Percentiles rank a stretch among this genome's conserved stretches.
Conservation (phyloP, 2,113 vertebrate genomes). For the Typhlomys cinereus region DNA sequence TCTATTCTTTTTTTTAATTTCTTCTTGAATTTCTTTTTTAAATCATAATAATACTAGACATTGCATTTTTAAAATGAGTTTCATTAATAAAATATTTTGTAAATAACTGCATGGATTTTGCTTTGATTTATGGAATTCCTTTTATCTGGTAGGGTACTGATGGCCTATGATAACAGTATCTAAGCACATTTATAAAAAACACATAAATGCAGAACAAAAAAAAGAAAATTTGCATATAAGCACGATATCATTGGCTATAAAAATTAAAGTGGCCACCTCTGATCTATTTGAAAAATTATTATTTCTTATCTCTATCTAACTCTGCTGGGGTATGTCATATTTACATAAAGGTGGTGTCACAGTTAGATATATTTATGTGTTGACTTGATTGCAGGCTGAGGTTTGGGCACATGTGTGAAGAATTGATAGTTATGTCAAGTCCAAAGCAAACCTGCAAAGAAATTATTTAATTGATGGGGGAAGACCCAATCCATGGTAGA, state of each 20-base stretch:
- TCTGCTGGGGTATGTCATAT: neutral
- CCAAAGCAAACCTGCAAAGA: too few species aligned
- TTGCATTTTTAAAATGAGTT: neutral
- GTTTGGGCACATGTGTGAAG: too few species aligned
- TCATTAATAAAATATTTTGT: neutral
- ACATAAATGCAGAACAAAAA: neutral
- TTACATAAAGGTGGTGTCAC: slow-evolving; percentile 8
- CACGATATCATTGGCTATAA: neutral
- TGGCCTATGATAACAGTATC: neutral
- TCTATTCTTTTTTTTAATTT: neutral
- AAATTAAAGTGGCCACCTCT: neutral
- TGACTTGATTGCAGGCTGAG: too few species aligned
- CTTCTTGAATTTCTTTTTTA: neutral
- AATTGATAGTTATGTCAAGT: too few species aligned
- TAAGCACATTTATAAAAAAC: neutral
- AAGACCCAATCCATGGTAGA: too few species aligned
- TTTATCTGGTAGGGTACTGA: neutral
- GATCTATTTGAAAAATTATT: neutral
- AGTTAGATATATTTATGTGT: too few species aligned
- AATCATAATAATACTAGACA: neutral
- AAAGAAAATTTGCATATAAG: neutral
- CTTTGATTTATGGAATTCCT: neutral
- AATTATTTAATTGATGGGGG: too few species aligned
- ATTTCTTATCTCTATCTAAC: neutral
- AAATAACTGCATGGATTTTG: neutral